A percentile compares a stretch with the other conserved stretches of the same genome.
These are phyloP conservation scores for Argyrosomus japonicus DNA, from an alignment of 2,113 vertebrate species.

Conservation along the genomic window DNA sequence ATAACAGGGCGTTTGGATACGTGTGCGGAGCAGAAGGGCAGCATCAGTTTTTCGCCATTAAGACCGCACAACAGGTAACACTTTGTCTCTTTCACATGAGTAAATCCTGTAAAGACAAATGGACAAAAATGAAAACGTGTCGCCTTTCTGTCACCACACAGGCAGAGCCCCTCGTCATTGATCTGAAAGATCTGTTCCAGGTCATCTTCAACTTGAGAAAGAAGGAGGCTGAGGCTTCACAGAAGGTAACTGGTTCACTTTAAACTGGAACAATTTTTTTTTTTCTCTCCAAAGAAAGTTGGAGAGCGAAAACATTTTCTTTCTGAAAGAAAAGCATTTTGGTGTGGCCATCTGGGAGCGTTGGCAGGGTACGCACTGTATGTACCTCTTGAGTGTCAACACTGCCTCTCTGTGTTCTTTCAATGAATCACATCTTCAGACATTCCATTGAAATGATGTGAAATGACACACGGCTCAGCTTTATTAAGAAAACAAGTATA, in stretches of 20 bases:
- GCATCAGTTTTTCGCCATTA: conserved; percentile 98
- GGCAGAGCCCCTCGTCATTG: conserved; percentile 94
- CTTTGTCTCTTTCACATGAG: background rate
- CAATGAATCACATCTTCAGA: conserved; percentile 53
- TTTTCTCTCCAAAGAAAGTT: background rate
- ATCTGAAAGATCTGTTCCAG: conserved; percentile 97
- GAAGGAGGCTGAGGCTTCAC: conserved; percentile 88
- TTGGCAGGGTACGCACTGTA: conserved; percentile 18
- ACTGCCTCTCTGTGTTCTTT: conserved; percentile 69
- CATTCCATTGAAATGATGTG: conserved; percentile 58
- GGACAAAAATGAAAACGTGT: background rate
- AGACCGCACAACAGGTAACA: conserved; percentile 94
- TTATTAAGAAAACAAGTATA: conserved; percentile 35
- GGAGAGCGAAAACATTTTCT: conserved; percentile 38
- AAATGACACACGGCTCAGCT: conserved; percentile 32
- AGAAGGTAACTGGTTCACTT: conserved; percentile 81
- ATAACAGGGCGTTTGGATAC: conserved; percentile 96
- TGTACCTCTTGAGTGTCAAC: conserved; percentile 38
- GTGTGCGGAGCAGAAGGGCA: conserved; percentile 96
- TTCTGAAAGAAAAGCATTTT: conserved; percentile 38
- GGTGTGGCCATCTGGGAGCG: conserved; percentile 12
- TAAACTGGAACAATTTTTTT: background rate
- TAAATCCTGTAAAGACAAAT: background rate
- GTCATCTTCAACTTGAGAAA: conserved; percentile 95
- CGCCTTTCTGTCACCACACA: conserved; percentile 61